phyloP scores from a whole-genome alignment of 2,797 vertebrate genomes.

The Rachycentron canadum region DNA sequence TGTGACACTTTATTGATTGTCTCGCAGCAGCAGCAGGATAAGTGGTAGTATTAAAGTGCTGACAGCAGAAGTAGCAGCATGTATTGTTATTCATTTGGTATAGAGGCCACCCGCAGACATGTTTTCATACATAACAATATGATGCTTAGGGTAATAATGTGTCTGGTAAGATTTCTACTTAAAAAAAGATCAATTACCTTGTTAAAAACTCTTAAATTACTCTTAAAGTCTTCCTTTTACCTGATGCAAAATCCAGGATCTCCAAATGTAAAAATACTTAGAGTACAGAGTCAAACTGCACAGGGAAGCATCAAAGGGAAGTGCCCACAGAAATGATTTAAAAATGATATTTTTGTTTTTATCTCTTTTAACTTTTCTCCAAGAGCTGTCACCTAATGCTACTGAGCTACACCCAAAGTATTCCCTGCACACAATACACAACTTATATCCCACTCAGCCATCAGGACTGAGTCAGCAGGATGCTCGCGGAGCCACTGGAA shows the following conservation, averaged over 20 bases:
- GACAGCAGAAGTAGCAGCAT: slow-evolving; percentile 19
- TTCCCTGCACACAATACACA: neutral
- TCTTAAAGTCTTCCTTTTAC: neutral
- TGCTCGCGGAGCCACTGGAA: slow-evolving; percentile 18
- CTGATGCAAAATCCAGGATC: neutral
- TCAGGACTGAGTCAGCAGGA: slow-evolving; percentile 25
- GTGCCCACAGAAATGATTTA: neutral
- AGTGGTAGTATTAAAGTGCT: slow-evolving; percentile 15
- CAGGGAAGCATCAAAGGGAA: neutral
- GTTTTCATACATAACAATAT: neutral
- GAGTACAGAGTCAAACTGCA: neutral
- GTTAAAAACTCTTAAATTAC: neutral
- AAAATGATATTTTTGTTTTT: no score
- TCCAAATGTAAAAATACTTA: neutral
- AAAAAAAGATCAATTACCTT: neutral
- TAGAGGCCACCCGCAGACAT: slow-evolving; percentile 2
- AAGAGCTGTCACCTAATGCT: no score
- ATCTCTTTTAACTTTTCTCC: no score
- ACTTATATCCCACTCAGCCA: slow-evolving; percentile 3
- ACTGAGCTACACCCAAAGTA: slow-evolving; percentile 7
- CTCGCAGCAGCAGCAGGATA: neutral
- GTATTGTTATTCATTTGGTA: slow-evolving; percentile 5
- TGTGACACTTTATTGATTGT: neutral
- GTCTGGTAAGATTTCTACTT: neutral
- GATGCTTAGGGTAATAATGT: neutral